These are phyloP conservation scores for Octopus bimaculoides DNA, from an alignment of 1,140 invertebrate species.

Conservation along the genomic window DNA sequence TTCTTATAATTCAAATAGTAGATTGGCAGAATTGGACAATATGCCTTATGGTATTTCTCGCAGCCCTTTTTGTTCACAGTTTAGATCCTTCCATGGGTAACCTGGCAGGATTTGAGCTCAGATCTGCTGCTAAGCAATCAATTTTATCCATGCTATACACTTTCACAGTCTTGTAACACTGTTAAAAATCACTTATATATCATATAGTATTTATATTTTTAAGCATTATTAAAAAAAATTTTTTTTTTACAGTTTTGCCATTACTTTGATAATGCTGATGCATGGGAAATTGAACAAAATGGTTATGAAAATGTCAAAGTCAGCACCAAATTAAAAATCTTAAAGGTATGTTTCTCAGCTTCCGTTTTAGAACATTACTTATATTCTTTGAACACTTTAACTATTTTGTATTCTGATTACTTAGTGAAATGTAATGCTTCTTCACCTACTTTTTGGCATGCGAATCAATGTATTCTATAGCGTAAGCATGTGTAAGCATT, in stretches of 20 bases:
- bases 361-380: too few relatives aligned
- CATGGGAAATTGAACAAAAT: constrained; percentile 93
- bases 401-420: background rate
- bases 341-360: constrained; percentile 65
- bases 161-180: constrained; percentile 1
- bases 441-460: background rate
- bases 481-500: background rate
- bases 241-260: constrained; percentile 71
- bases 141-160: too few relatives aligned
- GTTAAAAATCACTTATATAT: constrained; percentile 1
- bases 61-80: too few relatives aligned
- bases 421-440: too few relatives aligned
- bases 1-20: too few relatives aligned
- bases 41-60: too few relatives aligned
- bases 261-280: constrained; percentile 84
- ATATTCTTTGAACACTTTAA: too few relatives aligned
- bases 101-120: too few relatives aligned
- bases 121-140: too few relatives aligned
- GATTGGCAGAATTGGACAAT: too few relatives aligned
- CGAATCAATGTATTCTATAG: background rate
- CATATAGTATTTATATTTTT: background rate
- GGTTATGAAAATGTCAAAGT: constrained; percentile 90
- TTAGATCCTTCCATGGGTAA: too few relatives aligned
- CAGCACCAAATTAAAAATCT: constrained; percentile 79
- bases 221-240: constrained; percentile 4